Conservation (phyloP, 2,797 vertebrate species). For the Heterohyrax brucei region DNA sequence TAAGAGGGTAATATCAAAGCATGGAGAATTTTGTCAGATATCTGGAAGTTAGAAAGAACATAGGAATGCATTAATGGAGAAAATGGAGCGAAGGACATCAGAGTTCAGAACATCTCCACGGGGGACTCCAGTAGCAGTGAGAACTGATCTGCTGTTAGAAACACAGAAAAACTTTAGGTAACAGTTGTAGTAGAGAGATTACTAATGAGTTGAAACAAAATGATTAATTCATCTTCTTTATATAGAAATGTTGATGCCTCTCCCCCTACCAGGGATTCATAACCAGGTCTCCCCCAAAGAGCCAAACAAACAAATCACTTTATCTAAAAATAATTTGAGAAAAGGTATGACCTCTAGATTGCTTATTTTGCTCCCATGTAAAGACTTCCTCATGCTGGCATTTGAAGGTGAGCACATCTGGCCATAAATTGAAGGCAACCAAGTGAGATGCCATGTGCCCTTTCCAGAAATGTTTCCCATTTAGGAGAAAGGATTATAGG, state of each 20-base stretch:
- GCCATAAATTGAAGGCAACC: not conserved
- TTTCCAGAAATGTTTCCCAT: not conserved
- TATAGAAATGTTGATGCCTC: not conserved
- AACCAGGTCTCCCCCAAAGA: not conserved
- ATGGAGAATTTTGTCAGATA: not conserved
- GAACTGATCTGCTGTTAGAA: not conserved
- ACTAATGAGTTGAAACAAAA: conserved; percentile 1
- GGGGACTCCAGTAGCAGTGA: not conserved
- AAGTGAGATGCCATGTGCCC: not conserved
- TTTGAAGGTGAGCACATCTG: not conserved
- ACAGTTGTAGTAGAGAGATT: not conserved
- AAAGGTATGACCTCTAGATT: not conserved
- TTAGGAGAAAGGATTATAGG: not conserved
- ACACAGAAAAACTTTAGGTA: not conserved
- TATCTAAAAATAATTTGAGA: conserved; percentile 42
- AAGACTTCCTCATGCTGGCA: not conserved
- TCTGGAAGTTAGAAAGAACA: not conserved
- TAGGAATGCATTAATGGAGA: not conserved
- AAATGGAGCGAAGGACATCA: not conserved
- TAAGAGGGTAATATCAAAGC: not conserved
- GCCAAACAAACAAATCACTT: not conserved
- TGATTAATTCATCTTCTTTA: not conserved
- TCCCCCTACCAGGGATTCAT: not conserved
- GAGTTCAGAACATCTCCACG: not conserved
- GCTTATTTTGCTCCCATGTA: not conserved